phyloP scores from a whole-genome alignment of 1,140 invertebrate genomes.

The Leptonema lineaticorne region DNA sequence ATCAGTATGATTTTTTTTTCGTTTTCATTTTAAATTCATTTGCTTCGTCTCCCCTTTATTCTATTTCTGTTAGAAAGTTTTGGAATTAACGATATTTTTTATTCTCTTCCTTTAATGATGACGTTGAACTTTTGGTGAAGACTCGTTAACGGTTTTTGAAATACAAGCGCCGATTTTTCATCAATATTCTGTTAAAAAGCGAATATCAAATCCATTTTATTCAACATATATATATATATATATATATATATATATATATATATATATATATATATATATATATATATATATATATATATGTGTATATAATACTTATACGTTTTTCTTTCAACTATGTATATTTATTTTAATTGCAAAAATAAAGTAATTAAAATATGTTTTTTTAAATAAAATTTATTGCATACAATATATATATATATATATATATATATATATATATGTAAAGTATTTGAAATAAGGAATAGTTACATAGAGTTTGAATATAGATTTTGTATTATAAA shows the following conservation, averaged over 20 bases:
- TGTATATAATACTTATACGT: not conserved
- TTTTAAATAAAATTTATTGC: not conserved
- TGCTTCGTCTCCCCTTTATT: not conserved
- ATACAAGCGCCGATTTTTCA: not conserved
- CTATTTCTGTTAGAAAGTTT: not conserved
- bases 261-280: not conserved
- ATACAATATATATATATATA: not conserved
- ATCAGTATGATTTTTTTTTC: not conserved
- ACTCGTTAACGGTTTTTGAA: conserved; percentile 4
- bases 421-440: not conserved
- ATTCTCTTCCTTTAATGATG: conserved; percentile 11
- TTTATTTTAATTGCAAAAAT: not conserved
- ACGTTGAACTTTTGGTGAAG: not conserved
- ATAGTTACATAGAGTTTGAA: no score
- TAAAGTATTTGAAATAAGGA: no score
- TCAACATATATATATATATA: not conserved
- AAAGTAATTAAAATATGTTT: not conserved
- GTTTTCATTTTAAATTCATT: not conserved
- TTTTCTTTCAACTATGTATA: not conserved
- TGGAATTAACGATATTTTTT: not conserved
- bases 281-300: not conserved
- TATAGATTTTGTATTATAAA: no score
- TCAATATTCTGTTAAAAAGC: not conserved
- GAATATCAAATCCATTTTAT: not conserved
- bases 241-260: not conserved